A percentile compares a stretch with the other conserved stretches of the same genome.
These are phyloP conservation scores for Triplophysa dalaica DNA, from an alignment of 2,113 vertebrate species.

Conservation along the genomic window DNA sequence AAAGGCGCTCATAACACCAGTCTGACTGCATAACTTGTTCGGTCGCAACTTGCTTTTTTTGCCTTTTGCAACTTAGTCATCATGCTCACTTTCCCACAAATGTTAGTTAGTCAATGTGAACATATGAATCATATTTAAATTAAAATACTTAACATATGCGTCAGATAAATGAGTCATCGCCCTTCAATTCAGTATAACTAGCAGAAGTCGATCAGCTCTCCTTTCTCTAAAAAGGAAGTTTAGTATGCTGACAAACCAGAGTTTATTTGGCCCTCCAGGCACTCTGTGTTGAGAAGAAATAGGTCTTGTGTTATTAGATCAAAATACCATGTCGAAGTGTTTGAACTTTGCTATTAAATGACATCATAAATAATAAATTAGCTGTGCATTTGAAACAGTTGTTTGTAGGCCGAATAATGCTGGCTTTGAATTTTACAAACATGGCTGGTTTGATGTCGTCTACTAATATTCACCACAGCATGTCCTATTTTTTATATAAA, in stretches of 20 bases:
- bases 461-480: too few relatives aligned
- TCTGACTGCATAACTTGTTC: neutral
- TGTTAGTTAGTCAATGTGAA: neutral
- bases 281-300: constrained; percentile 1
- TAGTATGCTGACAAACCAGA: neutral
- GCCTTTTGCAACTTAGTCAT: constrained; percentile 3
- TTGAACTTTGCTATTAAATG: neutral
- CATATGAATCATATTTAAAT: neutral
- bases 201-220: neutral
- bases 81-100: neutral
- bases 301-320: neutral
- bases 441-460: neutral
- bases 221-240: neutral
- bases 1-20: neutral
- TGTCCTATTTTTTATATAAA: too few relatives aligned
- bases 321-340: neutral
- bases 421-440: neutral
- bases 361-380: neutral
- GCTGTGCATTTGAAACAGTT: neutral
- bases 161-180: constrained; percentile 15
- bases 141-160: neutral
- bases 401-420: neutral
- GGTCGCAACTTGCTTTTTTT: constrained; percentile 9
- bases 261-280: constrained; percentile 11
- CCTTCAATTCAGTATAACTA: constrained; percentile 13